A percentile compares a stretch with the other conserved stretches of the same genome.
Evolutionary conservation across 2,797 vertebrate genomes (phyloP).

Genomic region (Crocidura indochinensis): DNA sequence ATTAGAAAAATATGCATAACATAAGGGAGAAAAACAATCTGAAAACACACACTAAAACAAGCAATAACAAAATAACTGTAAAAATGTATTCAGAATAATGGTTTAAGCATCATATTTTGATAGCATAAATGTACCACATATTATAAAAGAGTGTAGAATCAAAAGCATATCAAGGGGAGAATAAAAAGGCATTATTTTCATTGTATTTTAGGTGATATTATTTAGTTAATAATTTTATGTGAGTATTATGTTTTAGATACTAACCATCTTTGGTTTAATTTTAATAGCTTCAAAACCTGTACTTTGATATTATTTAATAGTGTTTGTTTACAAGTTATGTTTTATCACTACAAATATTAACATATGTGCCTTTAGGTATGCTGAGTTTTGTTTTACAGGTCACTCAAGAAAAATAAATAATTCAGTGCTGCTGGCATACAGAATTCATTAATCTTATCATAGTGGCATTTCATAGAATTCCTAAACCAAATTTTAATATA

Average conservation of each 20-base stretch:
- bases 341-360: conserved; percentile 37
- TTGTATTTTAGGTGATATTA: neutral
- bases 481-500: conserved; percentile 24
- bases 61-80: neutral
- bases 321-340: conserved; percentile 26
- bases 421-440: neutral
- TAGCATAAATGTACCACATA: neutral
- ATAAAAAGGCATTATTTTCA: neutral
- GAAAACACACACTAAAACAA: neutral
- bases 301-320: conserved; percentile 40
- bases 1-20: neutral
- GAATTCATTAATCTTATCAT: conserved; percentile 36
- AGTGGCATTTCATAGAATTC: neutral
- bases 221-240: conserved; percentile 12
- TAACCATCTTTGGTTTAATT: neutral
- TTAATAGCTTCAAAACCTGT: neutral
- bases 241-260: neutral
- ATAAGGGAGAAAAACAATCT: neutral
- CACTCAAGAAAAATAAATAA: conserved; percentile 43
- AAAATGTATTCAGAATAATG: neutral
- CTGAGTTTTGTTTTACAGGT: neutral
- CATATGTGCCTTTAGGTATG: conserved; percentile 12
- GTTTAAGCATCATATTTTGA: neutral
- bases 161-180: neutral
- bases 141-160: neutral